Conservation (phyloP, 2,113 vertebrate species). For the Shinisaurus crocodilurus region DNA sequence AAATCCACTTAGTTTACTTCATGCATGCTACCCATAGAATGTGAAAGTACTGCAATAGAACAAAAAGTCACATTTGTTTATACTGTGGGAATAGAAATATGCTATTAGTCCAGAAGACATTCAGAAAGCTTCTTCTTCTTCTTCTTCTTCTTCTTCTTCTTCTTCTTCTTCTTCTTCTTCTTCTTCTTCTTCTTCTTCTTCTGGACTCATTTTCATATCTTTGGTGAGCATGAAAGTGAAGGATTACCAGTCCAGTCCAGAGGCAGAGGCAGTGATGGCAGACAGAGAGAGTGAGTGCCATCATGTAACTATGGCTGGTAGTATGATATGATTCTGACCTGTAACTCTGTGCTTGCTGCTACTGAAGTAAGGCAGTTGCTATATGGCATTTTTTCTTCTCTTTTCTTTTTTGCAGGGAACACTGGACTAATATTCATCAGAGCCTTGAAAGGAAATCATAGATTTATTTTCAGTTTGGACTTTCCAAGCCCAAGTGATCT, state of each 20-base stretch:
- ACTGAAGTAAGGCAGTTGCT: neutral
- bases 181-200: too few relatives aligned
- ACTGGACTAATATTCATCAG: neutral
- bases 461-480: neutral
- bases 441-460: neutral
- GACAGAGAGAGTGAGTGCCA: too few relatives aligned
- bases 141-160: too few relatives aligned
- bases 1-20: neutral
- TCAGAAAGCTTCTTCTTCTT: neutral
- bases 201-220: neutral
- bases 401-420: slow-evolving; percentile 2
- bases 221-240: neutral
- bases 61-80: neutral
- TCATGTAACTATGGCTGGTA: neutral
- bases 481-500: neutral
- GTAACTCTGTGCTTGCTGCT: neutral
- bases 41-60: neutral
- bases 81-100: neutral
- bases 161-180: too few relatives aligned
- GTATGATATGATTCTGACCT: neutral
- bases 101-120: neutral
- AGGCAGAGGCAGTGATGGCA: neutral
- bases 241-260: neutral
- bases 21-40: neutral
- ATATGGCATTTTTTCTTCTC: neutral